Evolutionary conservation across 2,113 vertebrate genomes (phyloP).

Genomic region (Opisthocomus hoazin): DNA sequence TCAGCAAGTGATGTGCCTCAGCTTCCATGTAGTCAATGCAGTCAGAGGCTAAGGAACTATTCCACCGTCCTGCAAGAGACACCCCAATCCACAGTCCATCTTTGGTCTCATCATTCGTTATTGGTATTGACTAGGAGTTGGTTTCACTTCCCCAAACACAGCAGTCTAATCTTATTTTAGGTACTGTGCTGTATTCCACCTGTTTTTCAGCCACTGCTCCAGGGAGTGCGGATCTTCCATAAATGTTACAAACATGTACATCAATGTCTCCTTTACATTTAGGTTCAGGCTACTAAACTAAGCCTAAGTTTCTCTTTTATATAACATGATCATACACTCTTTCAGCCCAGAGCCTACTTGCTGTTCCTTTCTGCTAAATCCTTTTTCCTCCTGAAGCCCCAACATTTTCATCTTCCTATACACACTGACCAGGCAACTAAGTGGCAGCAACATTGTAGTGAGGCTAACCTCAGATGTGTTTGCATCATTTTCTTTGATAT

Average conservation of each 20-base stretch:
- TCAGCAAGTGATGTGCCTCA: neutral
- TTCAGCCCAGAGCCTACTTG: neutral
- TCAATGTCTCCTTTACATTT: neutral
- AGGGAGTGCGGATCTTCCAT: neutral
- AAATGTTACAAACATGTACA: fast-evolving
- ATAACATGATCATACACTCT: neutral
- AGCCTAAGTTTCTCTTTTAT: neutral
- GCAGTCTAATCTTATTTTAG: neutral
- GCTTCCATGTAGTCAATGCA: neutral
- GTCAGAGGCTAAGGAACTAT: neutral
- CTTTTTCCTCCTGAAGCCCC: neutral
- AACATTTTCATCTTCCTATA: neutral
- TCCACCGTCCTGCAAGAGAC: neutral
- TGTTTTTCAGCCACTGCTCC: neutral
- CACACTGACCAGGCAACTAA: neutral
- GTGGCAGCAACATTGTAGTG: neutral
- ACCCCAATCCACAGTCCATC: neutral
- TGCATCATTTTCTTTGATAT: neutral
- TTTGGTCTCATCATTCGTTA: neutral
- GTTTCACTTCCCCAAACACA: neutral
- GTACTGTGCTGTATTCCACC: neutral
- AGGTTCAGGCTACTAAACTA: neutral
- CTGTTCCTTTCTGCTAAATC: neutral
- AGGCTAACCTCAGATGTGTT: neutral
- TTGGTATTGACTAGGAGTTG: neutral